Percentiles rank a stretch among this genome's conserved stretches.
Evolutionary conservation across 2,113 vertebrate species (phyloP).

Genomic region (Xiphophorus hellerii): DNA sequence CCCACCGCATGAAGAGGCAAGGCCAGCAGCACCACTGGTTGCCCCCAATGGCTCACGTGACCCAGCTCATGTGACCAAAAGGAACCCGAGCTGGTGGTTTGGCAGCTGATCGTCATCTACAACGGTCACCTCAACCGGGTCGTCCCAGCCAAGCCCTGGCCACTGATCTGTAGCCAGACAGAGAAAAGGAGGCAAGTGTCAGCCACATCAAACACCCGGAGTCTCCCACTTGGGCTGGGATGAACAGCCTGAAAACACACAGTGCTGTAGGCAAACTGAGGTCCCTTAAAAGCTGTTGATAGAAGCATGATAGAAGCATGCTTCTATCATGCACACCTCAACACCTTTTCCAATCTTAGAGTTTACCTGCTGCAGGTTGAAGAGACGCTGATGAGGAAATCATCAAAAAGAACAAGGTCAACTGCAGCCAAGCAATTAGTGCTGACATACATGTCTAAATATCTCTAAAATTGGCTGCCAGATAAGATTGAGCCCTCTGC

Average conservation of each 20-base stretch:
- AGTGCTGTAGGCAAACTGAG: conserved; percentile 36
- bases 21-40: conserved; percentile 60
- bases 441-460: conserved; percentile 65
- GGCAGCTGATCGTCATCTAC: conserved; percentile 46
- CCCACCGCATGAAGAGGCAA: conserved; percentile 71
- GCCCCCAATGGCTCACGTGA: conserved; percentile 68
- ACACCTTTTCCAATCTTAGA: not conserved
- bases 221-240: conserved; percentile 59
- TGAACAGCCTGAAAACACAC: conserved; percentile 25
- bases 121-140: conserved; percentile 64
- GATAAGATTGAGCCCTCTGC: conserved; percentile 62
- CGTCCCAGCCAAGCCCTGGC: conserved; percentile 35
- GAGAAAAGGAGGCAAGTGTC: conserved; percentile 52
- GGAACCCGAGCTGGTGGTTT: conserved; percentile 39
- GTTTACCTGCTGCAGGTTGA: conserved; percentile 34
- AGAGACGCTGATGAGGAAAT: conserved; percentile 48
- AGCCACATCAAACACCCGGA: conserved; percentile 65
- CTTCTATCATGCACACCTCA: too few relatives aligned
- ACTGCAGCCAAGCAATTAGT: conserved; percentile 46
- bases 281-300: conserved; percentile 27
- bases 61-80: conserved; percentile 64
- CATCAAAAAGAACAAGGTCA: conserved; percentile 33
- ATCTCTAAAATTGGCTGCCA: conserved; percentile 57
- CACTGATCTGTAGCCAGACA: conserved; percentile 59
- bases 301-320: too few relatives aligned